A percentile compares a stretch with the other conserved stretches of the same genome.
Conservation (phyloP, 2,797 vertebrate species). For the Phyllotis vaccarum region DNA sequence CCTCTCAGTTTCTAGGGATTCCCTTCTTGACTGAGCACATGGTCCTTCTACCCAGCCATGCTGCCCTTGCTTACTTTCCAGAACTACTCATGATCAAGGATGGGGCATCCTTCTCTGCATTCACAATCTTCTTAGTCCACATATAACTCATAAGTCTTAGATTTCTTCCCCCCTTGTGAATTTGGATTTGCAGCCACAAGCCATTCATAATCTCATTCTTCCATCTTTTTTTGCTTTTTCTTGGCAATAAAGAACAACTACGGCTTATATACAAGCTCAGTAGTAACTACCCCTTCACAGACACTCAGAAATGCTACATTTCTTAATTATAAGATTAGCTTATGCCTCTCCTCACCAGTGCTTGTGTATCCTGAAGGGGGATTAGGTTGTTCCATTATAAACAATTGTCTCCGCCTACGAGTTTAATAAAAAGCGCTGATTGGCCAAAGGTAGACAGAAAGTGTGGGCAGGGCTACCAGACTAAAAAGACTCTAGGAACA, state of each 20-base stretch:
- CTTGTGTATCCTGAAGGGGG: rapidly evolving
- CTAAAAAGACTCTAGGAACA: too few species aligned
- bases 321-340: not conserved
- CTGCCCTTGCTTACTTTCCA: not conserved
- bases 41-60: not conserved
- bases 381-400: too few species aligned
- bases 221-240: too few species aligned
- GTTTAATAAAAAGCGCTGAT: too few species aligned
- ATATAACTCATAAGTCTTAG: not conserved
- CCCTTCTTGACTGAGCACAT: not conserved
- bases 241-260: not conserved
- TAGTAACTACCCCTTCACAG: not conserved
- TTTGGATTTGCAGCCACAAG: not conserved
- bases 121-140: not conserved
- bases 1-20: not conserved
- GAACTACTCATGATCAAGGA: not conserved
- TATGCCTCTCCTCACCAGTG: not conserved
- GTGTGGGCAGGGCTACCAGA: too few species aligned
- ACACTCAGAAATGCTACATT: not conserved
- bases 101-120: not conserved
- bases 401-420: too few species aligned
- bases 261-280: not conserved
- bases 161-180: not conserved
- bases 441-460: too few species aligned
- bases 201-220: not conserved